Evolutionary conservation across 2,888 invertebrate species (phyloP).

Genomic region (Coelinius sp.): DNA sequence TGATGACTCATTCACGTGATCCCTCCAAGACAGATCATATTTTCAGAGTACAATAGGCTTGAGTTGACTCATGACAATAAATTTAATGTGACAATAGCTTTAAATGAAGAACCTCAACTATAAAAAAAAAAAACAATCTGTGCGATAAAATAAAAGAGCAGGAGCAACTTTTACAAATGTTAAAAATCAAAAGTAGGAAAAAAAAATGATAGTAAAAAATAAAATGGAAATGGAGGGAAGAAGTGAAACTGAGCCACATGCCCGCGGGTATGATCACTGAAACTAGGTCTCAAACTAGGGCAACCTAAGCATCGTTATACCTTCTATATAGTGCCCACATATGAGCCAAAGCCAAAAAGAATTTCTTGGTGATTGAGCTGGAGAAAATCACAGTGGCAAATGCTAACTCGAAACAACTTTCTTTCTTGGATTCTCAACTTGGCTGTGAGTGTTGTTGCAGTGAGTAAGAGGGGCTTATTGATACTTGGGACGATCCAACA

Average conservation of each 20-base stretch:
- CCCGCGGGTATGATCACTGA: slow-evolving; percentile 13
- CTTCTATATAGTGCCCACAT: slow-evolving; percentile 28
- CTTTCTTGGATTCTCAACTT: slow-evolving; percentile 42
- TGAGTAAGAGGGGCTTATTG: not conserved
- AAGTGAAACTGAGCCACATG: slow-evolving; percentile 18
- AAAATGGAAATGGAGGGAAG: slow-evolving; percentile 23
- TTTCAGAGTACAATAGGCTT: not conserved
- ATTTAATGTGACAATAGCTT: too few species aligned
- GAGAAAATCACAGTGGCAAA: slow-evolving; percentile 44
- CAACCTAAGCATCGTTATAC: slow-evolving; percentile 26
- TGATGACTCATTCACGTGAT: slow-evolving; percentile 8
- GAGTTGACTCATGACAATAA: too few species aligned
- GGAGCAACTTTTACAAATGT: not conserved
- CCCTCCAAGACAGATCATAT: not conserved
- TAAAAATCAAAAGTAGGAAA: not conserved
- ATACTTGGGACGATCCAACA: slow-evolving; percentile 9
- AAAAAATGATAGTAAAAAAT: slow-evolving; percentile 8
- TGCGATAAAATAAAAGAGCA: not conserved
- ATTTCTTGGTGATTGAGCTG: slow-evolving; percentile 10
- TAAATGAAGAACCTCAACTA: too few species aligned
- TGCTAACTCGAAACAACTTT: slow-evolving; percentile 45
- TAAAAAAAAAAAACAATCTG: too few species aligned
- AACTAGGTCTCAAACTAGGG: slow-evolving; percentile 50
- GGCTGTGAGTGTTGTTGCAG: not conserved
- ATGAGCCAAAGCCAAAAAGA: slow-evolving; percentile 18